Evolutionary conservation across 2,888 invertebrate genomes (phyloP).

Genomic region (Laothoe populi): DNA sequence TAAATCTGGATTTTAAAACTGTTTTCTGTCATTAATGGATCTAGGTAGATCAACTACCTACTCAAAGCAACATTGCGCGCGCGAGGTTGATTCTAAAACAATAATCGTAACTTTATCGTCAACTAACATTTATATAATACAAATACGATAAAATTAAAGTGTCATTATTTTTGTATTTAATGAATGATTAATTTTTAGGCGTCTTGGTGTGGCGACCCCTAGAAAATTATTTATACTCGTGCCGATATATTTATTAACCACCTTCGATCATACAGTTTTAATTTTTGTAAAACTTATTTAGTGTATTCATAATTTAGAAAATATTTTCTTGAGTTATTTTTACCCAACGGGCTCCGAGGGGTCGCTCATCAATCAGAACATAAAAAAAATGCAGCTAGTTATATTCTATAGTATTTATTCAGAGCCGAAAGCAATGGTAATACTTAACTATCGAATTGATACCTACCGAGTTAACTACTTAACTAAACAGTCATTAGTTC

Average conservation of each 20-base stretch:
- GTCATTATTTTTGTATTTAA: conserved; percentile 9
- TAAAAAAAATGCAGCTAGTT: conserved; percentile 17
- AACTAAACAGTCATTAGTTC: conserved; percentile 66
- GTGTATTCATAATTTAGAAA: not conserved
- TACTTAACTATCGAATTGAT: conserved; percentile 37
- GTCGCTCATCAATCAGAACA: conserved; percentile 22
- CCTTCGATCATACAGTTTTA: too few relatives aligned
- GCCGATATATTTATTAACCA: too few relatives aligned
- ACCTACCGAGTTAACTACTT: conserved; percentile 56
- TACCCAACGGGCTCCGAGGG: not conserved
- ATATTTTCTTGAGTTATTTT: not conserved
- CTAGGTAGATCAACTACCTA: not conserved
- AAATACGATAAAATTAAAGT: conserved; percentile 27
- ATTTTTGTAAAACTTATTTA: too few relatives aligned
- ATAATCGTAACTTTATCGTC: conserved; percentile 27
- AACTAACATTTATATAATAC: conserved; percentile 30
- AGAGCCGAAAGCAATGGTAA: conserved; percentile 29
- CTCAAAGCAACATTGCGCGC: conserved; percentile 4
- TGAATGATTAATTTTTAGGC: conserved; percentile 9
- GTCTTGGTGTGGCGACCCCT: conserved; percentile 39
- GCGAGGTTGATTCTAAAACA: conserved; percentile 22
- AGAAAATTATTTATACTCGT: too few relatives aligned
- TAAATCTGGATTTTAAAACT: not conserved
- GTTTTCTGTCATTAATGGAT: not conserved
- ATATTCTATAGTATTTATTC: conserved; percentile 22